Evolutionary conservation across 2,113 vertebrate species (phyloP).

Genomic region (Chitala chitala): DNA sequence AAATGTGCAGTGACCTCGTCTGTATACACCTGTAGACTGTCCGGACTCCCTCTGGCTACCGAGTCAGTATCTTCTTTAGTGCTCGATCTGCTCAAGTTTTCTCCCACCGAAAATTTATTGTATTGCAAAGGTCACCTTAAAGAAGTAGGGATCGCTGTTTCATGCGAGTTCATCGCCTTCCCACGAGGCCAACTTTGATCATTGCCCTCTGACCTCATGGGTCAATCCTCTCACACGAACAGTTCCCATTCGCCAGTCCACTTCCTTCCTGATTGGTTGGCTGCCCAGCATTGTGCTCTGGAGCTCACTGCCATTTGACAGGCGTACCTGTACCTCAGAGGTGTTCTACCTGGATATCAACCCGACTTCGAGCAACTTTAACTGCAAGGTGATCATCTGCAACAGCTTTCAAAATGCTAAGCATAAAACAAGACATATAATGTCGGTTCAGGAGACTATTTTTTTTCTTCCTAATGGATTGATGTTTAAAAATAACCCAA

Average conservation of each 20-base stretch:
- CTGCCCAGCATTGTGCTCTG: neutral
- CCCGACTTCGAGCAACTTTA: slow-evolving; percentile 13
- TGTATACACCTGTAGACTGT: slow-evolving; percentile 26
- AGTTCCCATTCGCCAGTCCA: slow-evolving; percentile 29
- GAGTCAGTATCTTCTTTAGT: slow-evolving; percentile 22
- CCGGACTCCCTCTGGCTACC: slow-evolving; percentile 7
- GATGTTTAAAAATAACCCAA: neutral
- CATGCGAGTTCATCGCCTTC: slow-evolving; percentile 11
- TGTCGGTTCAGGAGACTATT: neutral
- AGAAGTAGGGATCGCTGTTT: slow-evolving; percentile 8
- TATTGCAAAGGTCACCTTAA: slow-evolving; percentile 5
- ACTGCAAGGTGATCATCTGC: slow-evolving; percentile 1
- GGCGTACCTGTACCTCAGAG: slow-evolving; percentile 15
- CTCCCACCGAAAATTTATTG: neutral
- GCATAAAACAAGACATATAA: neutral
- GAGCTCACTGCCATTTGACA: slow-evolving; percentile 6
- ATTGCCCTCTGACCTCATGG: slow-evolving; percentile 12
- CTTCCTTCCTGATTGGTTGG: slow-evolving; percentile 29
- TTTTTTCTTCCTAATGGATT: neutral
- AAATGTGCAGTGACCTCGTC: slow-evolving; percentile 25
- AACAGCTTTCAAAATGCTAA: neutral
- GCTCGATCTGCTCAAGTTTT: slow-evolving; percentile 25
- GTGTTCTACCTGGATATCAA: slow-evolving; percentile 3
- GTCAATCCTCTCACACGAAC: slow-evolving; percentile 17
- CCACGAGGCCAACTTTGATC: slow-evolving; percentile 32